These are phyloP conservation scores for Cordilura impudica DNA, from an alignment of 2,888 invertebrate species.

Conservation along the genomic window DNA sequence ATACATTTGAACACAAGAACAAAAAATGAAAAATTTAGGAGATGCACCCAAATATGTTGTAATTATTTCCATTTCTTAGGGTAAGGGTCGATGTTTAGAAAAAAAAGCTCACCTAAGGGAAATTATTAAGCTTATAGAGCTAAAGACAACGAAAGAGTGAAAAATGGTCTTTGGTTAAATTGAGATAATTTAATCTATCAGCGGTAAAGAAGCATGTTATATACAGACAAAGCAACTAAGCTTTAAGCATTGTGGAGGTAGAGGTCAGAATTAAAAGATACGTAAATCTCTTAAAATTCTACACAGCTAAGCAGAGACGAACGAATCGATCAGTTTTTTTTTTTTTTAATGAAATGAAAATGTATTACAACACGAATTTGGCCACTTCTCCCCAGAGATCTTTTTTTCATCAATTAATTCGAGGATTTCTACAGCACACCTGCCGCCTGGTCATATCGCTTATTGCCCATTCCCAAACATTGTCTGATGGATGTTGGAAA, in stretches of 20 bases:
- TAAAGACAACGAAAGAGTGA: background rate
- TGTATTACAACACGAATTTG: conserved; percentile 78
- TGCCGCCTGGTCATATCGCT: conserved; percentile 85
- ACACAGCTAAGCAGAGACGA: background rate
- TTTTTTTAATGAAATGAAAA: conserved; percentile 70
- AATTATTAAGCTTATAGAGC: conserved; percentile 16
- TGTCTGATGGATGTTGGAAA: conserved; percentile 65
- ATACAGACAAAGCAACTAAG: conserved; percentile 38
- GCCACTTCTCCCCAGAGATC: conserved; percentile 79
- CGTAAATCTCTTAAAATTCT: too few species aligned
- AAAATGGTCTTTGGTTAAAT: background rate
- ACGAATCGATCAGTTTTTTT: background rate
- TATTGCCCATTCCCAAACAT: conserved; percentile 83
- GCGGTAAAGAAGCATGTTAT: conserved; percentile 35
- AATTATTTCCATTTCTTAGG: conserved; percentile 76
- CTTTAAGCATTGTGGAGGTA: background rate
- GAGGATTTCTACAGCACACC: conserved; percentile 80
- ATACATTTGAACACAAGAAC: conserved; percentile 56
- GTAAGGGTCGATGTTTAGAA: conserved; percentile 12
- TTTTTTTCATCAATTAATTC: conserved; percentile 75
- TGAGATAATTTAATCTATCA: background rate
- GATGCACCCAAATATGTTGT: conserved; percentile 78
- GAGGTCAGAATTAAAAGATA: too few species aligned
- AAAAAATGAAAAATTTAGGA: conserved; percentile 72
- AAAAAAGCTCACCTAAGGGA: conserved; percentile 67